Percentiles rank a stretch among this genome's conserved stretches.
phyloP scores from a whole-genome alignment of 2,113 vertebrate genomes.

The Corythoichthys intestinalis region DNA sequence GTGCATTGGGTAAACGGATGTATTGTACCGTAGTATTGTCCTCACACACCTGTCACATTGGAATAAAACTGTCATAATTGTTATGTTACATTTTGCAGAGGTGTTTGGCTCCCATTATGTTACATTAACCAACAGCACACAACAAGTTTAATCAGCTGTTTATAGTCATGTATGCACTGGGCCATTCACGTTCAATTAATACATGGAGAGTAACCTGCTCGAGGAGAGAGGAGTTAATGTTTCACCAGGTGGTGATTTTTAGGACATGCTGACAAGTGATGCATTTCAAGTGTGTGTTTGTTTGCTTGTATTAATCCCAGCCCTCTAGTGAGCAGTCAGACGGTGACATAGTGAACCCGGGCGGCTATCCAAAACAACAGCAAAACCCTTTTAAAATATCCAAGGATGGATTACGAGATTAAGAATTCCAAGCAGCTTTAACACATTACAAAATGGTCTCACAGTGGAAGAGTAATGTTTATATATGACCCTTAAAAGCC shows the following conservation, averaged over 20 bases:
- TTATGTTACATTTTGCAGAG: neutral
- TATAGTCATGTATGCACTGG: neutral
- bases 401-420: conserved; percentile 34
- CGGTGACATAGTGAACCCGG: conserved; percentile 9
- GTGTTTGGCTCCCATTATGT: neutral
- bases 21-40: conserved; percentile 8
- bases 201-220: neutral
- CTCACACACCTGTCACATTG: conserved; percentile 6
- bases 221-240: neutral
- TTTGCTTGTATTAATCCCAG: conserved; percentile 19
- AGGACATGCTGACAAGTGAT: neutral
- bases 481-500: conserved; percentile 33
- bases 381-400: conserved; percentile 26
- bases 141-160: neutral
- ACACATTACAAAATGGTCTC: conserved; percentile 16
- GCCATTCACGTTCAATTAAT: neutral
- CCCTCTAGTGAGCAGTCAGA: conserved; percentile 6
- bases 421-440: conserved; percentile 24
- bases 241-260: neutral
- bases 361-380: conserved; percentile 15
- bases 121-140: neutral
- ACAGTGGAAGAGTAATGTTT: conserved; percentile 28
- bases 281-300: neutral
- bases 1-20: conserved; percentile 5
- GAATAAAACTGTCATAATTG: conserved; percentile 15